phyloP scores from a whole-genome alignment of 2,797 vertebrate genomes.

The Catharus ustulatus region DNA sequence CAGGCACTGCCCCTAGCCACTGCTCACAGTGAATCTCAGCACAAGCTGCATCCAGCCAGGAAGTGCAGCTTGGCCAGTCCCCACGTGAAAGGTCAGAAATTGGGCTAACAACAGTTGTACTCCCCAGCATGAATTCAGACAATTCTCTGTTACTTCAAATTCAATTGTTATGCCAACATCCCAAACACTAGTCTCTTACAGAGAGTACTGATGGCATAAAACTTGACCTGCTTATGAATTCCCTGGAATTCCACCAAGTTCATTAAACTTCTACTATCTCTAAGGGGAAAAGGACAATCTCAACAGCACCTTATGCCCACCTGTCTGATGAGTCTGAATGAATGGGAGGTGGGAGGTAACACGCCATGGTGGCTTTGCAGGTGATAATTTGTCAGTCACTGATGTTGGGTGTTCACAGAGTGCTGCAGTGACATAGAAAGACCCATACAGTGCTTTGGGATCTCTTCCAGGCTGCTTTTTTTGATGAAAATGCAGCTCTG shows the following conservation, averaged over 20 bases:
- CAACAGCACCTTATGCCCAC: neutral
- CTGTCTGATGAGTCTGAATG: neutral
- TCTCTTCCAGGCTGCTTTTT: neutral
- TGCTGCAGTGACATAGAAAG: neutral
- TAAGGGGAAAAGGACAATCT: neutral
- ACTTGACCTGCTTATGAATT: neutral
- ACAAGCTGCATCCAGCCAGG: neutral
- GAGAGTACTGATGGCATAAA: neutral
- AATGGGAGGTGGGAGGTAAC: neutral
- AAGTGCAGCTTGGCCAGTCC: neutral
- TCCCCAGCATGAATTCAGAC: neutral
- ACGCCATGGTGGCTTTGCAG: neutral
- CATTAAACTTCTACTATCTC: neutral
- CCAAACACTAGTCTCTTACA: neutral
- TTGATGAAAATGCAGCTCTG: neutral
- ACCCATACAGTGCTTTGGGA: neutral
- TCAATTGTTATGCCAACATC: neutral
- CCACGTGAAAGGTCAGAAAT: neutral
- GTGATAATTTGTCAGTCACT: neutral
- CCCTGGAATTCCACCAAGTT: neutral
- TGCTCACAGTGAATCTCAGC: fast-evolving
- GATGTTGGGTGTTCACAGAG: neutral
- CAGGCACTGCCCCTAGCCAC: neutral
- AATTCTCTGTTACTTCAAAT: neutral
- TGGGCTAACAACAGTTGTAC: neutral